These are phyloP conservation scores for Drosophila recens DNA, from an alignment of 2,888 invertebrate genomes.

Conservation along the genomic window DNA sequence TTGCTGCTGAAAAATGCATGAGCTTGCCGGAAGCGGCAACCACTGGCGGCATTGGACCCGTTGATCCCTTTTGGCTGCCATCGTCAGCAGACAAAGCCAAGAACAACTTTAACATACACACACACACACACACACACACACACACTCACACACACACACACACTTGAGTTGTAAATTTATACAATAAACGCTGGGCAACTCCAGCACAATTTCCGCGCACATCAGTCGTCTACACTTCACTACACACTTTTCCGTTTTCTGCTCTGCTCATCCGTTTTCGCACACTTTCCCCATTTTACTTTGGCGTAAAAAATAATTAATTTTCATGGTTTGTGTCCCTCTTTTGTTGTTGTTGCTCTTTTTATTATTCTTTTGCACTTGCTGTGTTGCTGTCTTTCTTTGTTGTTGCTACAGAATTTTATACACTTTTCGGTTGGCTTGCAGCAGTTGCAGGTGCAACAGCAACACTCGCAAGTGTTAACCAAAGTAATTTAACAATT, in stretches of 20 bases:
- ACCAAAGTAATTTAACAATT: conserved; percentile 65
- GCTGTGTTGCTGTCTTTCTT: conserved; percentile 9
- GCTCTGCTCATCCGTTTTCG: conserved; percentile 47
- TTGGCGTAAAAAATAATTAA: conserved; percentile 70
- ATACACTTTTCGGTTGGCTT: conserved; percentile 21
- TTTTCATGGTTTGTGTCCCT: conserved; percentile 64
- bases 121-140: neutral
- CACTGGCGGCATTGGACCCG: conserved; percentile 63
- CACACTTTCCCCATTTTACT: conserved; percentile 47
- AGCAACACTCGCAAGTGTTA: conserved; percentile 60
- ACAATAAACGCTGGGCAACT: conserved; percentile 59
- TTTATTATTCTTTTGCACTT: conserved; percentile 17
- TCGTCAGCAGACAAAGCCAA: conserved; percentile 45
- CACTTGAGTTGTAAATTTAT: conserved; percentile 52
- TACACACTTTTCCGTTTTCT: conserved; percentile 23
- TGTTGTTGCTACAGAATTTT: conserved; percentile 24
- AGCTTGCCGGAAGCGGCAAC: conserved; percentile 65
- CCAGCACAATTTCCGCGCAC: conserved; percentile 63
- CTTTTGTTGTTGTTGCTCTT: conserved; percentile 17
- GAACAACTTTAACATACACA: conserved; percentile 19
- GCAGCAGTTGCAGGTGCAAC: conserved; percentile 22
- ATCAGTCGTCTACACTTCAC: conserved; percentile 67
- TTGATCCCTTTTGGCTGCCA: conserved; percentile 55
- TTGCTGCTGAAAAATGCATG: conserved; percentile 70
- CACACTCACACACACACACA: conserved; percentile 1